Evolutionary conservation across 53 echinoderm and acorn worm species (phyloP), one percentile per base, ranked within the genome.

Genomic region (Apostichopus leukothele): DNA sequence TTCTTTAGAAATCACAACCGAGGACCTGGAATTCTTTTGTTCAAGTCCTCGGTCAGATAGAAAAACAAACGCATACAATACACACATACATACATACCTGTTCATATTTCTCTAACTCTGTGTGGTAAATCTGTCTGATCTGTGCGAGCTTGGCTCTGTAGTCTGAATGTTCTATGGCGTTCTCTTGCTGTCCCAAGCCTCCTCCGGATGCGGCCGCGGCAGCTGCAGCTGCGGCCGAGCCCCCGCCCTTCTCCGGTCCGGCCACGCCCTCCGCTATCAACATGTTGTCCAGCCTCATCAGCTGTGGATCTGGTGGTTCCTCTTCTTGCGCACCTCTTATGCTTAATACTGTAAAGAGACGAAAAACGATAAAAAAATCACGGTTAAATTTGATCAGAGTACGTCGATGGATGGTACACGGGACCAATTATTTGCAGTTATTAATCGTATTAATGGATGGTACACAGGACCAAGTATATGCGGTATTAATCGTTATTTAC

Each of bases 81-180:
- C 9, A 7, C 7, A 74, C 1, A 7, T 25, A 25, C 23, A 13
- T 74, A 78, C 93, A 86, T 88, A 96, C 99, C 99, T 99, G 99
- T 90, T 99, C 99, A 67, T 99, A 99, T 99, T 99, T 99, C 93
- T 99, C 99, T 89, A 99, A 89, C 89, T 99, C 99, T 86, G 99
- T 99, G 88, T 99, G 99, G 86, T 99, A 99, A 85, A 99, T 99
- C 89, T 99, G 99, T 76, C 99, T 93, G 90, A 99, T 99, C 91
- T 99, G 99, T 87, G 99, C 99, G 79, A 99, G 94, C 86, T 99
- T 99, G 22, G 99, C 96, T 79, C 99, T 86, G 94, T 99, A 99
- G 86, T 99, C 99, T 39, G 96, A 94, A 68, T 99, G 99, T 84
- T 99, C 99, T 59, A 99, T 99, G 59, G 99, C 99, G 60, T 99